Base-by-base conservation (phyloP, 2,888 invertebrate species). In the Cybosia mesomella region DNA sequence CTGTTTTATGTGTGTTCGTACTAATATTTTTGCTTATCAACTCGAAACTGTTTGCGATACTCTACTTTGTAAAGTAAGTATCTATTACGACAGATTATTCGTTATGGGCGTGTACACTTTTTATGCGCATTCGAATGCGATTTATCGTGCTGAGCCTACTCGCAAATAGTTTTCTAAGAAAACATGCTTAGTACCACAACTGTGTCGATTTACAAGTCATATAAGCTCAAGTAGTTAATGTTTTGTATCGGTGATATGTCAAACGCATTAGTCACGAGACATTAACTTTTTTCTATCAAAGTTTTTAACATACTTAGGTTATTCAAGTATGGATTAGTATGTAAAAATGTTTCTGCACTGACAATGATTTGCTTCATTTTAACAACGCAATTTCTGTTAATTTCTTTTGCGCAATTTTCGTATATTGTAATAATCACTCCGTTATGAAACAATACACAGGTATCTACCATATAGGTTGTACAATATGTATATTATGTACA, bases 121-220 rank as follows among this genome's bases (percentile, higher is more conserved):
- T 92, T 91, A 81, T 85, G 66, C 79, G 82, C 72, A 79, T 76
- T 68, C 70, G 71, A 77, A 82, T 83, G 79, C 82, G 79, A 77
- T 83, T 84, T 82, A 87, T 86, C 86, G 80, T 79, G 85, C 76
- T 81, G 76, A 81, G 85, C 87, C 89, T 90, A 85, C 84, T 81
- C 79, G 83, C 83, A 83, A 87, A 83, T 84, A 77, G 77, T 72
- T 81, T 81, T 76, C 78, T 61, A 43, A 69, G 75, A 76, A 77
- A 77, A 76, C 75, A 78, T 83, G 76, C 74, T 69, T 34, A 68
- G 72, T 73, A 72, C 67, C 63, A 69, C 49, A 63, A 64, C 36
- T 75, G 79, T 78, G 78, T 79, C 72, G 75, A 77, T 77, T 73
- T 76, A 73, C 72, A 74, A 78, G 66, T 74, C 63, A 64, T 72